Evolutionary conservation across 2,888 invertebrate genomes (phyloP), one percentile per base, ranked within the genome.

Genomic region (Allygus modestus): DNA sequence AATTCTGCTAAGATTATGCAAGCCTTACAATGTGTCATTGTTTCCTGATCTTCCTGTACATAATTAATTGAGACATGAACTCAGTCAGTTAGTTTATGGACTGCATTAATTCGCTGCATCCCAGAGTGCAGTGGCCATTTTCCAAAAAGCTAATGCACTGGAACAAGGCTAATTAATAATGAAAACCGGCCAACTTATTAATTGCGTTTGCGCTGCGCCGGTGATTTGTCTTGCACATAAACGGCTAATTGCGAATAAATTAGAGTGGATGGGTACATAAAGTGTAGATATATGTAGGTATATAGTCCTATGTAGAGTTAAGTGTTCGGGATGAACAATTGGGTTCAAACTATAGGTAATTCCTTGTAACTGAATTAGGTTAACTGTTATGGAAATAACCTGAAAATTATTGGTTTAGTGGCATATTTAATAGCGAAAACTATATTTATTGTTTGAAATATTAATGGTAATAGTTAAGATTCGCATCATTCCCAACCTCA

Each of bases 41-140:
- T 54, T 54, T 54, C 23, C 54, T 54, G 2, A 9, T 54, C 23
- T 54, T 23, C 54, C 54, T 9, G 69, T 5, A 17, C 37, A n/a
- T 31, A 31, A 69, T 69, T 69, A 69, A 69, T 69, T 31, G 69
- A 69, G 33, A 69, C 33, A 31, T 15, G 69, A 69, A 17, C 11
- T 37, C 69, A 11, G 61, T 28, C 11, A n/a, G 43, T 23, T 73
- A 41, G 73, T 43, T 20, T 73, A 41, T 73, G 43, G 73, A 23
- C 12, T 23, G 23, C 73, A 41, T 73, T 73, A 37, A 41, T 73
- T 41, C 41, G 15, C 73, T 37, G 73, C 73, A 73, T n/a, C 43
- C 43, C 31, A 26, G 73, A 41, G 41, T 73, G 73, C 73, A 73
- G 73, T 73, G 73, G 73, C 73, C 33, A 73, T 73, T 73, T 73